Conservation (phyloP, 2,797 vertebrate genomes). For the Pygocentrus nattereri region DNA sequence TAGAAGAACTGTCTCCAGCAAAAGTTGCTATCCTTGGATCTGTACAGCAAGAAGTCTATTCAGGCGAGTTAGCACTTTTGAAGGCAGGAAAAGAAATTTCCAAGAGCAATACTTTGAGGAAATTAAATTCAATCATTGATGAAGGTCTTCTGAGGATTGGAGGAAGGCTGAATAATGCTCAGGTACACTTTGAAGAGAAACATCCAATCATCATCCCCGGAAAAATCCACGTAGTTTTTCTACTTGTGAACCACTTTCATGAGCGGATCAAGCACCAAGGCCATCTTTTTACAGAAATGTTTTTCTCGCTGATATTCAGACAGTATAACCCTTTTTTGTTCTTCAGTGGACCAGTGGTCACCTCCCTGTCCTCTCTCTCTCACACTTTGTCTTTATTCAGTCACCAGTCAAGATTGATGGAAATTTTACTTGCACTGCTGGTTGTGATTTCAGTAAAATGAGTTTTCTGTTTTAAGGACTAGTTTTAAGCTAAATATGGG, state of each 20-base stretch:
- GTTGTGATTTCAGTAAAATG: too few relatives aligned
- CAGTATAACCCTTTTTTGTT: too few relatives aligned
- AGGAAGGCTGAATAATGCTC: not conserved
- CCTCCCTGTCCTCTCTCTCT: too few relatives aligned
- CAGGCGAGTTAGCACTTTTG: not conserved
- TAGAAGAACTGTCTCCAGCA: too few relatives aligned
- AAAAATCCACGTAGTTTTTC: conserved; percentile 20
- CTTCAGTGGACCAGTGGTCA: too few relatives aligned
- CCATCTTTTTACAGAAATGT: conserved; percentile 11
- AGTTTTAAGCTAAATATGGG: too few relatives aligned
- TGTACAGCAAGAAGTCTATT: not conserved
- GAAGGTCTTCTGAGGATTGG: conserved; percentile 2
- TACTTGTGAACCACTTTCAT: conserved; percentile 3
- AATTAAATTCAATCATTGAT: not conserved
- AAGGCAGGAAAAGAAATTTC: not conserved
- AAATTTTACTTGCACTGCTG: too few relatives aligned
- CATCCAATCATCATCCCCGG: not conserved
- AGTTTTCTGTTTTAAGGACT: too few relatives aligned
- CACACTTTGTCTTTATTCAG: too few relatives aligned
- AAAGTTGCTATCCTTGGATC: not conserved
- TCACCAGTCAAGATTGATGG: too few relatives aligned
- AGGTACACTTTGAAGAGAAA: not conserved
- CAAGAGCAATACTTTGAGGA: not conserved
- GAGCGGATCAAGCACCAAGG: conserved; percentile 16
- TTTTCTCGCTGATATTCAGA: too few relatives aligned